These are phyloP conservation scores for Chlorops oryzae DNA, from an alignment of 1,140 invertebrate species.

Conservation along the genomic window DNA sequence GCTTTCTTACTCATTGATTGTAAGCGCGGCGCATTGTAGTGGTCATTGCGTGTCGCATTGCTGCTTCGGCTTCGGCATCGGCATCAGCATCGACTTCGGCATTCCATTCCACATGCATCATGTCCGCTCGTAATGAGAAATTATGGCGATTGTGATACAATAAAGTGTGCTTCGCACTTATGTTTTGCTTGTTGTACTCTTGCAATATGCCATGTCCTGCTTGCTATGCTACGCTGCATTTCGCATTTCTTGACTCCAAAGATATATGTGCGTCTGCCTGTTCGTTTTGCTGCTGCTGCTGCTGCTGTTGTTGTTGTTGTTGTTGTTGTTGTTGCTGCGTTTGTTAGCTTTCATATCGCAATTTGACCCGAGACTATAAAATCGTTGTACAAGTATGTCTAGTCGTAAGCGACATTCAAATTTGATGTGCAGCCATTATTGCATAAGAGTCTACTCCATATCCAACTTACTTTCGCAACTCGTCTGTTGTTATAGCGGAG, in stretches of 20 bases:
- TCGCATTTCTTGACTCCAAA: background rate
- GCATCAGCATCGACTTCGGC: conserved; percentile 15
- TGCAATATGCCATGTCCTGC: background rate
- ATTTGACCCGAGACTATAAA: too few species aligned
- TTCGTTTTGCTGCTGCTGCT: background rate
- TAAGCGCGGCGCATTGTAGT: conserved; percentile 13
- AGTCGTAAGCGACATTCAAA: too few species aligned
- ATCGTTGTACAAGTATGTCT: too few species aligned
- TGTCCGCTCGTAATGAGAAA: conserved; percentile 48
- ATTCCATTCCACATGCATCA: conserved; percentile 48
- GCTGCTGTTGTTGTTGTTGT: background rate
- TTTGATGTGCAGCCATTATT: too few species aligned
- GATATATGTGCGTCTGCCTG: background rate
- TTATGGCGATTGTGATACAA: conserved; percentile 48
- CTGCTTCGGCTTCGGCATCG: conserved; percentile 15
- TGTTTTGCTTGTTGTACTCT: conserved; percentile 20
- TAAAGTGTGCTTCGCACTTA: conserved; percentile 48
- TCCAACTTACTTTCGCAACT: too few species aligned
- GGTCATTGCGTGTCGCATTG: conserved; percentile 13
- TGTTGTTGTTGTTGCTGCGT: background rate
- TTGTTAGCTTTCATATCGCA: too few species aligned
- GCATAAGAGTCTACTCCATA: too few species aligned
- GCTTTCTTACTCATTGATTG: too few species aligned
- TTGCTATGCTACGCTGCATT: background rate
- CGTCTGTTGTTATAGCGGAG: too few species aligned